Base-by-base conservation (phyloP, 2,888 invertebrate species). In the Apoda limacodes region DNA sequence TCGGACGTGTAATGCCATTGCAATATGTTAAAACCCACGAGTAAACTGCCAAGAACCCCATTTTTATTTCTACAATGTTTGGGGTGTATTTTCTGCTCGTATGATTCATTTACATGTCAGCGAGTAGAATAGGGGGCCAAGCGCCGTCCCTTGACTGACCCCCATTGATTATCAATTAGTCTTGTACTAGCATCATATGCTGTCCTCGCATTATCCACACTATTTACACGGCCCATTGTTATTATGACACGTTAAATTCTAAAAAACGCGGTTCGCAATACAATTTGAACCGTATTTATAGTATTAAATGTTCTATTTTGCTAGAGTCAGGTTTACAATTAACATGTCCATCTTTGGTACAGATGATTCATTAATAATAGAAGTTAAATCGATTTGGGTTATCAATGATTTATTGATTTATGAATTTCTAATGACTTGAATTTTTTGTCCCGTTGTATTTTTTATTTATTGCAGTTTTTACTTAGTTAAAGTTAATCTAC, bases 101-200 rank as follows among this genome's bases (percentile, higher is more conserved):
- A 68, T 72, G 67, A 72, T 63, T 72, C 69, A 74, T 74, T 72
- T 71, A 72, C 63, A 71, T 70, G 58, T 52, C 60, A 60, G 52
- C 52, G 17, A 45, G 50, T 49, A 46, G 54, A 57, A 53, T 41
- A 58, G 56, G 63, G 71, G 68, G 32, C 57, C 56, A 31, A 58
- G 48, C 43, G 46, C 45, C 45, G 45, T 48, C 48, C 74, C 63
- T 51, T 56, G 60, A 42, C 52, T 52, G 46, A 55, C 57, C 57
- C 61, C 59, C 72, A 76, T 71, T 72, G 78, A 76, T 80, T 78
- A 78, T 78, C 78, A 76, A 80, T 80, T 78, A 75, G 71, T 74
- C 66, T 67, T 72, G 64, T 70, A 60, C 68, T 68, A 60, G 64
- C 68, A 70, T 68, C 69, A 67, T 67, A 56, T 62, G 60, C 56